These are phyloP conservation scores for Lacerta viridis DNA, from an alignment of 2,797 vertebrate species.

Conservation along the genomic window DNA sequence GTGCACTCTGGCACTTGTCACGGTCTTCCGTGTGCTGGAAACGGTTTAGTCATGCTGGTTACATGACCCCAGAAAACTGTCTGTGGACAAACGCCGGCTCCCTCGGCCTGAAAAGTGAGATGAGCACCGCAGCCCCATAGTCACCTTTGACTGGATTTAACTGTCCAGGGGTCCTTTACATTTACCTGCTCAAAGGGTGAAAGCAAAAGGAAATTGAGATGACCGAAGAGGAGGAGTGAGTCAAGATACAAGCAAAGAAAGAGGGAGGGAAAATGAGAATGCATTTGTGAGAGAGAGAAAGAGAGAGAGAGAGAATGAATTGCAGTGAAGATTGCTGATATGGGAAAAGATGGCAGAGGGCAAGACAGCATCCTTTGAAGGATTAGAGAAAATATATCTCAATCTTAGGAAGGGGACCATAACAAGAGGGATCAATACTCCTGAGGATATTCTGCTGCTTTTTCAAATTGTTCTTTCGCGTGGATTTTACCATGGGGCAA, in stretches of 20 bases:
- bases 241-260: not conserved
- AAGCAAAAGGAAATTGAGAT: slow-evolving; percentile 47
- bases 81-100: too few relatives aligned
- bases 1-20: too few relatives aligned
- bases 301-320: not conserved
- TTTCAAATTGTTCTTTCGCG: not conserved
- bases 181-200: not conserved
- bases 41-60: too few relatives aligned
- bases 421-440: not conserved
- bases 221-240: slow-evolving; percentile 1
- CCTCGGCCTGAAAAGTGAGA: too few relatives aligned
- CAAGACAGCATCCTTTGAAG: fast-evolving
- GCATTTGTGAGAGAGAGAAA: not conserved
- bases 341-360: slow-evolving; percentile 16
- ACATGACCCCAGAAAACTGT: too few relatives aligned
- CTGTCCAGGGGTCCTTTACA: too few relatives aligned
- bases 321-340: not conserved
- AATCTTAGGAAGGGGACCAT: not conserved
- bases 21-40: too few relatives aligned
- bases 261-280: not conserved
- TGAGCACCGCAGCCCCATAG: too few relatives aligned
- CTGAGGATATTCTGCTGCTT: not conserved
- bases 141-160: too few relatives aligned
- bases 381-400: not conserved
- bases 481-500: slow-evolving; percentile 5